phyloP scores from a whole-genome alignment of 1,140 invertebrate species.

The Drosophila bocki region DNA sequence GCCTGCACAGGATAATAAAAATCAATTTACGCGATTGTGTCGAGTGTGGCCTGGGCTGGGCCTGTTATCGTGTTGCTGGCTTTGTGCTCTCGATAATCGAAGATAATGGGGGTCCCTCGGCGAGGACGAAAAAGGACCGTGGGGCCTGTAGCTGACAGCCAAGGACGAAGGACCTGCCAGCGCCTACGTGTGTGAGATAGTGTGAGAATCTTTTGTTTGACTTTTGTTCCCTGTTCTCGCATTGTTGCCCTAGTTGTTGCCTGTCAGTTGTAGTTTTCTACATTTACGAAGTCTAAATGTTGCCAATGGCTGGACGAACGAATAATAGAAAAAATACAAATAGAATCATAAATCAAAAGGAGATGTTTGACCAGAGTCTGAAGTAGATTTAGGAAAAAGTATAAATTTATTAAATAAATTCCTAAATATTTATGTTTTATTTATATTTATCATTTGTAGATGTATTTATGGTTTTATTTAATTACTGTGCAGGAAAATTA shows the following conservation, averaged over 20 bases:
- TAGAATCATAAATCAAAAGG: slow-evolving; percentile 35
- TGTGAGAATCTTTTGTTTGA: slow-evolving; percentile 33
- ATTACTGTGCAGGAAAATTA: not conserved
- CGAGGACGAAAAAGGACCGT: slow-evolving; percentile 13
- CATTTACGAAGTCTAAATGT: slow-evolving; percentile 31
- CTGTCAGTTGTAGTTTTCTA: slow-evolving; percentile 37
- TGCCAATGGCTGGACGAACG: slow-evolving; percentile 12
- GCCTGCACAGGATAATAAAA: slow-evolving; percentile 65
- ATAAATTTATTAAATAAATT: not conserved
- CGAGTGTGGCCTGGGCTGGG: slow-evolving; percentile 12
- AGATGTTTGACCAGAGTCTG: not conserved
- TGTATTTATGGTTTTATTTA: not conserved
- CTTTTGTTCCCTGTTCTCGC: slow-evolving; percentile 12
- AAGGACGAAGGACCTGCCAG: slow-evolving; percentile 30
- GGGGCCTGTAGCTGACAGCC: slow-evolving; percentile 49
- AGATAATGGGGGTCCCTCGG: slow-evolving; percentile 57
- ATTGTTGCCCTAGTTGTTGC: slow-evolving; percentile 58
- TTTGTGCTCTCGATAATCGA: slow-evolving; percentile 58
- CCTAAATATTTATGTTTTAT: not conserved
- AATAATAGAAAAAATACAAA: slow-evolving; percentile 1
- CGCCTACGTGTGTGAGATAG: not conserved
- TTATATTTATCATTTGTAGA: not conserved
- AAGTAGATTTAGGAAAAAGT: not conserved
- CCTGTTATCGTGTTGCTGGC: slow-evolving; percentile 21
- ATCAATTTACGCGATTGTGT: slow-evolving; percentile 66